Base-by-base conservation (phyloP, 2,888 invertebrate genomes). In the Phaedon cochleariae region DNA sequence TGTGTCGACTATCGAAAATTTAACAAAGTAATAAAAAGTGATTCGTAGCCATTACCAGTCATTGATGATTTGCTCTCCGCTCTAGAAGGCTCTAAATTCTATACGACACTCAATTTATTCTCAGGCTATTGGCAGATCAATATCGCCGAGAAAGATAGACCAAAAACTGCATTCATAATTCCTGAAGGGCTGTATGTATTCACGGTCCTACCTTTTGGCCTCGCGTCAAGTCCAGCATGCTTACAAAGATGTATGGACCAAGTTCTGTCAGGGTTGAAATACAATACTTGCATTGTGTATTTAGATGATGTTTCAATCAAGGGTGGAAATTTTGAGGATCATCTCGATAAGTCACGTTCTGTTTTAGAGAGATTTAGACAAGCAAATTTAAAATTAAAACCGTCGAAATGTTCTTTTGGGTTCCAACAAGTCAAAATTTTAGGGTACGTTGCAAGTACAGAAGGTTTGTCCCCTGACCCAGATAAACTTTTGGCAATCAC, bases 211-310 rank as follows among this genome's bases (percentile, higher is more conserved):
- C 17, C 31, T 12, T 52, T 52, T 15, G 52, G 52, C 15, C 29
- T 17, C 10, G 15, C 52, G 9, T 17, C 20, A 29, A 52, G 17
- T 29, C 31, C 31, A 29, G 10, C 17, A 15, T 52, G 17, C 18
- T 52, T 52, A 9, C 52, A 52, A 29, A 52, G 52, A 31, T 31
- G 29, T 52, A 31, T 52, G 52, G 52, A 31, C 5, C 52, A 52
- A 1, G 52, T 52, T 5, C 12, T 29, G 12, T 5, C 29, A 15
- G 15, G 1, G 10, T 34, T 34, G 9, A 34, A 34, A 10, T 26
- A 26, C 26, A 26, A 26, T 7, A 26, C 26, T 3, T 26, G 26
- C 7, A 26, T 26, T 7, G 26, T 26, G 3, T 26, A 26, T 26
- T 26, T 26, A 7, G 26, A 26, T 26, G 26, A 26, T 26, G 26